Evolutionary conservation across 2,797 vertebrate species (phyloP).

Genomic region (Lagodon rhomboides): DNA sequence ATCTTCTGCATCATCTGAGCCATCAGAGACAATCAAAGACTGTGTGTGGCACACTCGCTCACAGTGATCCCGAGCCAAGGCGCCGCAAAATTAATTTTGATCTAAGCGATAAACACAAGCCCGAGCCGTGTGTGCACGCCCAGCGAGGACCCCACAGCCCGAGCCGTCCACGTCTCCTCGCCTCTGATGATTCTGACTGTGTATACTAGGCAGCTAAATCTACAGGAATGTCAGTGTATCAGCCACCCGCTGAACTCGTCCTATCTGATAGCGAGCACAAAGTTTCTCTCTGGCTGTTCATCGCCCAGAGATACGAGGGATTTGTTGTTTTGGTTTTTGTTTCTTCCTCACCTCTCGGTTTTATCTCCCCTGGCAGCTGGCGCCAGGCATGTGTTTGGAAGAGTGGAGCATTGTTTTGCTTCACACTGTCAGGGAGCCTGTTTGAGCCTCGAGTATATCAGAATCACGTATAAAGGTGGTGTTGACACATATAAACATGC

Average conservation of each 20-base stretch:
- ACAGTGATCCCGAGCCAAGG: conserved; percentile 65
- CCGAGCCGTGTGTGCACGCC: conserved; percentile 48
- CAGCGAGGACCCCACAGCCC: conserved; percentile 52
- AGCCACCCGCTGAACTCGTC: conserved; percentile 20
- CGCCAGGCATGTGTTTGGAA: conserved; percentile 56
- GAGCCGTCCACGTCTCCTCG: background rate
- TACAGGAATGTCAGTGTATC: conserved; percentile 42
- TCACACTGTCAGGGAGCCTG: conserved; percentile 52
- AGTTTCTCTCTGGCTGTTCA: conserved; percentile 54
- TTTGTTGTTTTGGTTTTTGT: conserved; percentile 45
- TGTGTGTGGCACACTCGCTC: conserved; percentile 74
- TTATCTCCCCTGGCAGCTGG: conserved; percentile 54
- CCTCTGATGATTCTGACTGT: conserved; percentile 15
- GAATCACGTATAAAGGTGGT: conserved; percentile 18
- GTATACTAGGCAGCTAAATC: conserved; percentile 20
- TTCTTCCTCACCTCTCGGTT: conserved; percentile 44
- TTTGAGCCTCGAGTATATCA: conserved; percentile 54
- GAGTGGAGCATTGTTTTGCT: conserved; percentile 60
- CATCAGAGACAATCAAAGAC: conserved; percentile 68
- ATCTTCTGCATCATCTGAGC: conserved; percentile 70
- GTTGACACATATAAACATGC: background rate
- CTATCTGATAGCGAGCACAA: conserved; percentile 58
- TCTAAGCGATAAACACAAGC: conserved; percentile 63
- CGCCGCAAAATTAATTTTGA: conserved; percentile 72
- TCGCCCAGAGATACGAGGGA: conserved; percentile 35